These are phyloP conservation scores for Myoxocephalus aenaeus DNA, from an alignment of 2,797 vertebrate genomes.

Conservation along the genomic window DNA sequence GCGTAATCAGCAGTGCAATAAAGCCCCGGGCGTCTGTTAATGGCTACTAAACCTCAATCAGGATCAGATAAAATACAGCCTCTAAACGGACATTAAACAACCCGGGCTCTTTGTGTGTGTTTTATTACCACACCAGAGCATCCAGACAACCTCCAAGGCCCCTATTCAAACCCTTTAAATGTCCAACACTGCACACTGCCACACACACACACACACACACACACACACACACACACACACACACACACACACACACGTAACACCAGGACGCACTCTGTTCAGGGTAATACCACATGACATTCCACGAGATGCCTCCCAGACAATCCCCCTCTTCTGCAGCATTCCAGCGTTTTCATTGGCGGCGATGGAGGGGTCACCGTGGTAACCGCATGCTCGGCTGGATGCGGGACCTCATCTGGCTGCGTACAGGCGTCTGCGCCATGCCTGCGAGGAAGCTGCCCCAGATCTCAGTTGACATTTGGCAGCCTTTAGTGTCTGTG, in stretches of 20 bases:
- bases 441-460: slow-evolving; percentile 68
- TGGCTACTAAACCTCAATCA: slow-evolving; percentile 56
- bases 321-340: slow-evolving; percentile 34
- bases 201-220: slow-evolving; percentile 18
- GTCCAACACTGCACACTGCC: slow-evolving; percentile 20
- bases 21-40: slow-evolving; percentile 52
- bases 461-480: slow-evolving; percentile 78
- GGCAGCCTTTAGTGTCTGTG: slow-evolving; percentile 67
- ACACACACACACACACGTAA: slow-evolving; percentile 2
- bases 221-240: slow-evolving; percentile 16
- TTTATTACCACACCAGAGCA: slow-evolving; percentile 55
- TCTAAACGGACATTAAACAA: slow-evolving; percentile 56
- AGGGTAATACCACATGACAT: slow-evolving; percentile 72
- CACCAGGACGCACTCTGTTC: slow-evolving; percentile 37
- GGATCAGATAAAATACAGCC: slow-evolving; percentile 42
- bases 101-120: slow-evolving; percentile 49
- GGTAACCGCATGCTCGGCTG: slow-evolving; percentile 72
- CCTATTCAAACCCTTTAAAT: slow-evolving; percentile 46
- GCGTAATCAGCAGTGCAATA: slow-evolving; percentile 45
- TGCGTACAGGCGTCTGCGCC: slow-evolving; percentile 50
- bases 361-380: slow-evolving; percentile 70
- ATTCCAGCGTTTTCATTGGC: slow-evolving; percentile 66
- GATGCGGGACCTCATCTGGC: slow-evolving; percentile 76
- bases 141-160: slow-evolving; percentile 46
- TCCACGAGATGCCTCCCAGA: slow-evolving; percentile 64